A percentile compares a stretch with the other conserved stretches of the same genome.
phyloP scores from a whole-genome alignment of 2,797 vertebrate genomes.

The Sebastes matsubarae region DNA sequence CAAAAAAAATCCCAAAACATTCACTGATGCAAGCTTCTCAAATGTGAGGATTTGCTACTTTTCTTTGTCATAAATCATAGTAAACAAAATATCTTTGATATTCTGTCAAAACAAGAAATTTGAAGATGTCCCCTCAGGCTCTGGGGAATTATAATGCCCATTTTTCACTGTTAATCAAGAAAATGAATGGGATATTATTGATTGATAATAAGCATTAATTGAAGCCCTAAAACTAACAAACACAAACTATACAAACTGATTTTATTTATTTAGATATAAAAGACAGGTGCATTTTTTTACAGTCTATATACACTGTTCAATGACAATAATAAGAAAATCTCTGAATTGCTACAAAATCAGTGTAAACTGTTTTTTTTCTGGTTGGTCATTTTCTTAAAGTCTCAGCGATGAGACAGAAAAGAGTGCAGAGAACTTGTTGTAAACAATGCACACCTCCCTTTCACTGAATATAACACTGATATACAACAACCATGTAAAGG shows the following conservation, averaged over 20 bases:
- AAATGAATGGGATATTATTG: too few species aligned
- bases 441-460: constrained; percentile 60
- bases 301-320: constrained; percentile 64
- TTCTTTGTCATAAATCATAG: background rate
- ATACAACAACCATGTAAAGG: constrained; percentile 40
- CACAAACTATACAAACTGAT: constrained; percentile 19
- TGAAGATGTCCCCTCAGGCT: background rate
- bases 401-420: constrained; percentile 47
- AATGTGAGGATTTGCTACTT: background rate
- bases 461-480: constrained; percentile 58
- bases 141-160: accelerated
- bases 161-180: background rate
- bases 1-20: background rate
- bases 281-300: constrained; percentile 59
- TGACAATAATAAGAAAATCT: constrained; percentile 55
- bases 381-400: constrained; percentile 49
- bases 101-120: background rate
- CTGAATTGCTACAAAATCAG: constrained; percentile 70
- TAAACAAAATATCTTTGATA: background rate
- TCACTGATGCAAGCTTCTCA: background rate
- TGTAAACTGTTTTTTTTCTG: constrained; percentile 76
- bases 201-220: background rate
- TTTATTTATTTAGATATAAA: constrained; percentile 71
- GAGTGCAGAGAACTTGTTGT: constrained; percentile 64
- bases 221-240: background rate